Evolutionary conservation across 1,140 invertebrate species (phyloP).

Genomic region (Brachionus calyciflorus): DNA sequence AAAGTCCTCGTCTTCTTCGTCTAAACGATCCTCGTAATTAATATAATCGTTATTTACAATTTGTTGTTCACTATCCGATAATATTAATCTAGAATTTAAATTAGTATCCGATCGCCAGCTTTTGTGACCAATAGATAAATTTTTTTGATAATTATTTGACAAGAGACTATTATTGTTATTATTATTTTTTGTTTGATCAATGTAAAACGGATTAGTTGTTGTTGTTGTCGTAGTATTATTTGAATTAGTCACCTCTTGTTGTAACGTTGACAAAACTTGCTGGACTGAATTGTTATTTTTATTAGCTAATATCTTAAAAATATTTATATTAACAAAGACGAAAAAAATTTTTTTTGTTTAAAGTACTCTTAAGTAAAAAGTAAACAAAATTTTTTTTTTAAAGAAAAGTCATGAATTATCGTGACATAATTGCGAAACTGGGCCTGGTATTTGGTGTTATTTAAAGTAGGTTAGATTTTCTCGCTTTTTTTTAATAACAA

Average conservation of each 20-base stretch:
- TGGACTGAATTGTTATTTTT: slow-evolving; percentile 34
- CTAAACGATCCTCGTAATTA: neutral
- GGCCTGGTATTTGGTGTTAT: too few relatives aligned
- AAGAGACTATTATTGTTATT: neutral
- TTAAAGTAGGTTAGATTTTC: too few relatives aligned
- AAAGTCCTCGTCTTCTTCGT: slow-evolving; percentile 14
- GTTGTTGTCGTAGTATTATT: neutral
- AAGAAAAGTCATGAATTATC: too few relatives aligned
- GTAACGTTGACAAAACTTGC: neutral
- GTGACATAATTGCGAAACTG: too few relatives aligned
- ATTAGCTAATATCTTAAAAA: slow-evolving; percentile 26
- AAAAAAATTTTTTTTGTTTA: slow-evolving; percentile 31
- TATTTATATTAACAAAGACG: neutral
- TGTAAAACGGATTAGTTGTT: slow-evolving; percentile 1
- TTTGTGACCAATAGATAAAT: neutral
- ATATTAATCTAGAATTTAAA: neutral
- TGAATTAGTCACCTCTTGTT: slow-evolving; percentile 4
- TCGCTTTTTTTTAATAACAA: too few relatives aligned
- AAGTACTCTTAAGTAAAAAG: neutral
- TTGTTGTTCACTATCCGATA: neutral
- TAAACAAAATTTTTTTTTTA: too few relatives aligned
- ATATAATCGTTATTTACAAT: too few relatives aligned
- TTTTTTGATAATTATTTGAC: neutral
- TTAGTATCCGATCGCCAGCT: neutral
- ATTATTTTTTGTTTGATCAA: slow-evolving; percentile 27